These are phyloP conservation scores for Liasis olivaceus DNA, from an alignment of 2,797 vertebrate genomes.

Conservation along the genomic window DNA sequence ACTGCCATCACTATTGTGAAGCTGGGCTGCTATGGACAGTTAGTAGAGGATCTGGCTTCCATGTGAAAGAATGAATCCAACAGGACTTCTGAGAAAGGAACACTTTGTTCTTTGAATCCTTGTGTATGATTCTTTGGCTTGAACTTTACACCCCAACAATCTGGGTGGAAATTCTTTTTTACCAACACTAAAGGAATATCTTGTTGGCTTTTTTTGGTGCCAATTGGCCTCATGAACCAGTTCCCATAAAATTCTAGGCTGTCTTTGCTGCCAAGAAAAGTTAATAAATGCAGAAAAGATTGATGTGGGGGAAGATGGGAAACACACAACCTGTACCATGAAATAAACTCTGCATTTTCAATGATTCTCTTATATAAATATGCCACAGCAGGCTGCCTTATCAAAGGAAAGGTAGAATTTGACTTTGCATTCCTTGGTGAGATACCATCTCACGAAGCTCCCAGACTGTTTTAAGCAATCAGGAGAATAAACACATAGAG, in stretches of 20 bases:
- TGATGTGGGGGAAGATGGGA: conserved; percentile 16
- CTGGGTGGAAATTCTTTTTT: neutral
- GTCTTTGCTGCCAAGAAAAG: conserved; percentile 12
- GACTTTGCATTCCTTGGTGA: conserved; percentile 15
- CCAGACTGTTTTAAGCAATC: conserved; percentile 14
- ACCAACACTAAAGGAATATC: neutral
- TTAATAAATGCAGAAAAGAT: conserved; percentile 2
- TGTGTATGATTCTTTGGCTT: neutral
- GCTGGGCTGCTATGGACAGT: neutral
- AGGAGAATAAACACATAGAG: neutral
- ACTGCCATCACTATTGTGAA: neutral
- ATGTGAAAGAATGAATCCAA: neutral
- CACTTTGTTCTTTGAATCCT: neutral
- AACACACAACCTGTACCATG: conserved; percentile 34
- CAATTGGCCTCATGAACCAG: conserved; percentile 47
- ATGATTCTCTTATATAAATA: conserved; percentile 22
- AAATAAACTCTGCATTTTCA: conserved; percentile 35
- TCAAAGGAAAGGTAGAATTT: conserved; percentile 17
- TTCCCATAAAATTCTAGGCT: conserved; percentile 23
- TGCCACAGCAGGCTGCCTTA: neutral
- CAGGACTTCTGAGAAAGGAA: neutral
- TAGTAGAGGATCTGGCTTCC: neutral
- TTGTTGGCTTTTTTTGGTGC: neutral
- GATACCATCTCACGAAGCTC: conserved; percentile 6
- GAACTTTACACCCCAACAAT: neutral